These are phyloP conservation scores for Poecilia latipinna DNA, from an alignment of 2,113 vertebrate genomes.

Conservation along the genomic window DNA sequence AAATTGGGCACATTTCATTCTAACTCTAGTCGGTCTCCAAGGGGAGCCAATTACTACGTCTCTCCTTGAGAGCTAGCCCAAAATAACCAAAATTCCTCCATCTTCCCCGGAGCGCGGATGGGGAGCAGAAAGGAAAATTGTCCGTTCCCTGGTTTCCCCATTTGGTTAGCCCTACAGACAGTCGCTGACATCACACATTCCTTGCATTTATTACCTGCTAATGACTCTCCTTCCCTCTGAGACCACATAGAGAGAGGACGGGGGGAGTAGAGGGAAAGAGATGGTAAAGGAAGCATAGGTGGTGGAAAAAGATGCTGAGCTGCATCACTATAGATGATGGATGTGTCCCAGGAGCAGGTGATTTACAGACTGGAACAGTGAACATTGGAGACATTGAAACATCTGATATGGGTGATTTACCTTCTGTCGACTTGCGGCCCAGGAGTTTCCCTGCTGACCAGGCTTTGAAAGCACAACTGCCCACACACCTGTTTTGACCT, in stretches of 20 bases:
- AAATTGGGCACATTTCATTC: constrained; percentile 63
- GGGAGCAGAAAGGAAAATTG: constrained; percentile 48
- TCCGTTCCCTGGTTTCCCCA: constrained; percentile 47
- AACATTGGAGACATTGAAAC: constrained; percentile 64
- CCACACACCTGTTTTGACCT: constrained; percentile 59
- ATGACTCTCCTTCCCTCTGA: constrained; percentile 58
- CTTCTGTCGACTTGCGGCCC: constrained; percentile 33
- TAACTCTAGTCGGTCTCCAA: constrained; percentile 45
- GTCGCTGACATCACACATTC: constrained; percentile 48
- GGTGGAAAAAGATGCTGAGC: constrained; percentile 32
- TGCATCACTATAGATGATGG: constrained; percentile 50
- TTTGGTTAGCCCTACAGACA: constrained; percentile 55
- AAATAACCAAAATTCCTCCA: constrained; percentile 58
- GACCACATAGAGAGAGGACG: constrained; percentile 15
- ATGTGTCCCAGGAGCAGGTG: constrained; percentile 56
- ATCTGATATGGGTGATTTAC: constrained; percentile 57
- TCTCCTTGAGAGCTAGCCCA: constrained; percentile 51
- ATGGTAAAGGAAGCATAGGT: constrained; percentile 34
- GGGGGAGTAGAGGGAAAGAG: neutral
- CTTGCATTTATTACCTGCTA: constrained; percentile 72
- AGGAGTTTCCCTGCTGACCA: constrained; percentile 31
- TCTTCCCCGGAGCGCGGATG: constrained; percentile 27
- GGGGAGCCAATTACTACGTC: constrained; percentile 70
- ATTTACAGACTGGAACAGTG: constrained; percentile 68
- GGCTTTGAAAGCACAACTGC: constrained; percentile 36